A percentile compares a stretch with the other conserved stretches of the same genome.
Evolutionary conservation across 2,888 invertebrate species (phyloP).

Genomic region (Herminia tarsipennalis): DNA sequence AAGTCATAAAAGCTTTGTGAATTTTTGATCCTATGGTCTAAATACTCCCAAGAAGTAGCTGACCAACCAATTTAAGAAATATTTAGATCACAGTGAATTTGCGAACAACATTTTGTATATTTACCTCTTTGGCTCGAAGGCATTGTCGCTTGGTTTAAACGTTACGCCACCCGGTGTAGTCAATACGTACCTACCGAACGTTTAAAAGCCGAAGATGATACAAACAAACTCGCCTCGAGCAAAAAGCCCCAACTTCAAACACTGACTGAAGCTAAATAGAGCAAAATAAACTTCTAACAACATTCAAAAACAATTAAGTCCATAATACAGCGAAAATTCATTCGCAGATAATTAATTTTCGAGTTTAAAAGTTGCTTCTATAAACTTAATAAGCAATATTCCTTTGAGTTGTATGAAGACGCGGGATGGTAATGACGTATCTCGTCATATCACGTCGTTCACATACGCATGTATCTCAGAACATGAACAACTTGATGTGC

Average conservation of each 20-base stretch:
- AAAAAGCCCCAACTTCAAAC: slow-evolving; percentile 38
- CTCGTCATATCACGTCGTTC: neutral
- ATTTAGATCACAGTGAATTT: too few relatives aligned
- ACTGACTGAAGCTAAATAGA: slow-evolving; percentile 34
- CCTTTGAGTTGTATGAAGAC: slow-evolving; percentile 26
- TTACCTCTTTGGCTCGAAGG: too few relatives aligned
- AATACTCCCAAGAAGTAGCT: too few relatives aligned
- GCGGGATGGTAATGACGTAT: slow-evolving; percentile 3
- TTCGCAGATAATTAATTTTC: slow-evolving; percentile 46
- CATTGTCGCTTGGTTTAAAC: too few relatives aligned
- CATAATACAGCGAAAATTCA: slow-evolving; percentile 42
- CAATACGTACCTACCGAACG: slow-evolving; percentile 8
- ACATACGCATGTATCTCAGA: neutral
- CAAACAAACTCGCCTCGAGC: slow-evolving; percentile 18
- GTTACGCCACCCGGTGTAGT: too few relatives aligned
- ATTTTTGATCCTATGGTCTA: too few relatives aligned
- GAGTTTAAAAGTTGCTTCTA: slow-evolving; percentile 41
- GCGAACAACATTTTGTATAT: too few relatives aligned
- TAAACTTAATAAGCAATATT: slow-evolving; percentile 39
- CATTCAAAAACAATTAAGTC: slow-evolving; percentile 45
- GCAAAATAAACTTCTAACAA: slow-evolving; percentile 39
- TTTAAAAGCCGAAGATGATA: slow-evolving; percentile 11
- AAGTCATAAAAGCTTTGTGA: too few relatives aligned
- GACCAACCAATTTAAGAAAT: too few relatives aligned
- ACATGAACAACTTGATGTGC: neutral